Evolutionary conservation across 2,888 invertebrate genomes (phyloP), one percentile per base, ranked within the genome.

Genomic region (Aphodius sticticus): DNA sequence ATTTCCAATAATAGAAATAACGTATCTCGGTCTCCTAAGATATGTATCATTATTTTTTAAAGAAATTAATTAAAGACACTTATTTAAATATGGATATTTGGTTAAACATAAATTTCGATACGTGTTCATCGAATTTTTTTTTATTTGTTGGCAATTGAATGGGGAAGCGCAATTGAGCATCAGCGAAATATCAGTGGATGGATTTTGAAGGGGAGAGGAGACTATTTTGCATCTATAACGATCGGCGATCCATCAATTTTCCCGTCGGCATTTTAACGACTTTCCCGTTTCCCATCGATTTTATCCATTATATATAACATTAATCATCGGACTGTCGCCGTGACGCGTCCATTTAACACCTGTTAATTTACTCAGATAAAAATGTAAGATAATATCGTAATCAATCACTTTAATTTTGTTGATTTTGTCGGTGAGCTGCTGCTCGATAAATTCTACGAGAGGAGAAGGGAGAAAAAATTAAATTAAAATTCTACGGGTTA

Each of bases 291-390:
- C 53, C 53, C 53, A 53, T 53, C 53, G 53, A 53, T 53, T 53
- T 53, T 53, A 53, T 53, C 53, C 53, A 53, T 53, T 53, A 53
- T 53, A 53, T 53, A 53, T 53, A 53, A 53, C 53, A 53, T 53
- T 53, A 53, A 53, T 53, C 53, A 53, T 53, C 53, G 53, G 53
- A 53, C 53, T 53, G 53, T 53, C 53, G 53, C 53, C 12, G 53
- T 53, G 53, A 53, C 69, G 38, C 78, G 70, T 53, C 78, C 69
- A 78, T 75, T 75, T 78, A 78, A 78, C 78, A 78, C 78, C 78
- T 78, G 78, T 78, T 78, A 78, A 78, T 78, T 78, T 78, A 78
- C 78, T 69, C 75, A 76, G 78, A 78, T 78, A 78, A 76, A 78
- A 78, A 78, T 16, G 75, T 78, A 75, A 79, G 79, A 79, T 79